Evolutionary conservation across 1,140 invertebrate species (phyloP), one percentile per base, ranked within the genome.

Genomic region (Apis cerana): DNA sequence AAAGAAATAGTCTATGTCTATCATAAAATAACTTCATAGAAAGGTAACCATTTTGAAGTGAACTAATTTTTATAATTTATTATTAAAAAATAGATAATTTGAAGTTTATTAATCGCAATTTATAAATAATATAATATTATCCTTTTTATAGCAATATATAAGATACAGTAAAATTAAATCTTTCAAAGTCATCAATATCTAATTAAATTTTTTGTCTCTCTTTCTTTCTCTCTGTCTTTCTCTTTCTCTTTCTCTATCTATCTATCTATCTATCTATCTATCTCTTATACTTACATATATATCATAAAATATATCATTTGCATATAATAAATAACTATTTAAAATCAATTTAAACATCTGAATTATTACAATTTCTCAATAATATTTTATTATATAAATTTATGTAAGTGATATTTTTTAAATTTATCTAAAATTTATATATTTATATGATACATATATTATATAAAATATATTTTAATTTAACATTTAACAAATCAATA

Each of bases 311-410:
- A 5, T n/a, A n/a, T 50, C 12, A 68, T 50, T 68, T 68, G 5
- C 12, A 23, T 15, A 0, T 68, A 50, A 50, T 64, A 67, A 43
- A 67, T 48, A 67, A 67, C 1, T 11, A 48, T 21, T 67, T 43
- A 21, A n/a, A 43, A 67, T n/a, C 8, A 50, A 68, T n/a, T 50
- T 68, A 50, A n/a, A 50, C 7, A 19, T 75, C 12, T 23, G 11
- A 43, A 65, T 15, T 76, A 21, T 74, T 1, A 83, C 23, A 52
- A 52, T 54, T 33, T 65, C 43, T 50, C 11, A 52, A 4, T 67
- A 33, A 56, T 56, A 23, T 71, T 67, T 75, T 75, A 23, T 19
- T 48, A 50, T 50, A 19, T 59, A 48, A 61, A 61, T 74, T 74
- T 50, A 43, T 61, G 72, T 75, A 15, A 75, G 43, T 61, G 3